Percentiles rank a stretch among this genome's conserved stretches.
Conservation (phyloP, 1,140 invertebrate species). For the Apis dorsata region DNA sequence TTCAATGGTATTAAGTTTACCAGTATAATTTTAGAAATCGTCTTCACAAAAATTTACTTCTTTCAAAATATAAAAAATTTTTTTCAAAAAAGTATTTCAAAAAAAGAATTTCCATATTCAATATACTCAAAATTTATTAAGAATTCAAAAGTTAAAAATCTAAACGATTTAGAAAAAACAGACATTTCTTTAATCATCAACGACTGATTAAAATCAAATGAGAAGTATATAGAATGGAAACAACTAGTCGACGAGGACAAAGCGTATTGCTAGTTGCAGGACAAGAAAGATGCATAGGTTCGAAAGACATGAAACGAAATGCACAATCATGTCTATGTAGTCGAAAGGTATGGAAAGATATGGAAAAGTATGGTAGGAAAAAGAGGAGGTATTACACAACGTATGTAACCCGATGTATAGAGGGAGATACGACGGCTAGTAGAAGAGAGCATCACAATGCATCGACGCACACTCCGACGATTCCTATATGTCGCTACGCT, state of each 20-base stretch:
- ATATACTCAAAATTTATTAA: too few species aligned
- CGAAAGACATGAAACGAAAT: constrained; percentile 39
- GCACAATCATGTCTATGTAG: constrained; percentile 55
- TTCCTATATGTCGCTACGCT: constrained; percentile 39
- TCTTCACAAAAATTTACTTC: too few species aligned
- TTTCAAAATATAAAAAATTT: too few species aligned
- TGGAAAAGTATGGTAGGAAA: constrained; percentile 29
- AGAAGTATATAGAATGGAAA: constrained; percentile 51
- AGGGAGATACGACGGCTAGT: constrained; percentile 40
- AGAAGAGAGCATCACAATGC: constrained; percentile 63
- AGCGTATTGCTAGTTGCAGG: constrained; percentile 63
- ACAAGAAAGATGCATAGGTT: constrained; percentile 38
- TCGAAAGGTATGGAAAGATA: constrained; percentile 56
- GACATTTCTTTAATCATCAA: constrained; percentile 26
- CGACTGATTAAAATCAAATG: constrained; percentile 67
- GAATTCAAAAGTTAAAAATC: too few species aligned
- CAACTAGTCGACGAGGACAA: constrained; percentile 57
- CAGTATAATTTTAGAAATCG: too few species aligned
- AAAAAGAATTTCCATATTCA: too few species aligned
- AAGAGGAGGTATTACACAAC: constrained; percentile 4
- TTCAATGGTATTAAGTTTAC: too few species aligned
- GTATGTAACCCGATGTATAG: not conserved
- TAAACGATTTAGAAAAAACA: too few species aligned
- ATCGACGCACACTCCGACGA: constrained; percentile 58
- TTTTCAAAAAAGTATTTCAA: too few species aligned